These are phyloP conservation scores for Hipparchia sbordonii DNA, from an alignment of 2,888 invertebrate species.

Conservation along the genomic window DNA sequence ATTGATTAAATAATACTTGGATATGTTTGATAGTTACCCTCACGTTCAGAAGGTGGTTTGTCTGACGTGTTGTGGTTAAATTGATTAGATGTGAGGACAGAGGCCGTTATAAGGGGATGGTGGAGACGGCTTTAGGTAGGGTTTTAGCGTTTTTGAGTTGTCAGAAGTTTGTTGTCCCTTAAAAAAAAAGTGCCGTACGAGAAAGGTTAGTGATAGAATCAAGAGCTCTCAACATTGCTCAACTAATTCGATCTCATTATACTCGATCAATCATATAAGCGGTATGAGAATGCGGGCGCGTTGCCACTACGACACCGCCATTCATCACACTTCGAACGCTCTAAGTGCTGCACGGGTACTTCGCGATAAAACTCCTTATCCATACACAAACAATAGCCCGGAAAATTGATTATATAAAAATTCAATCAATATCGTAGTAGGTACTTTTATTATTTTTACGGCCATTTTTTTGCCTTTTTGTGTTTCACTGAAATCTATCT, in stretches of 20 bases:
- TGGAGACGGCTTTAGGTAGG: no score
- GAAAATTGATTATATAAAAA: conserved; percentile 41
- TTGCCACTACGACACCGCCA: conserved; percentile 60
- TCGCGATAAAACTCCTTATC: conserved; percentile 42
- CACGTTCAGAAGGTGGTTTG: no score
- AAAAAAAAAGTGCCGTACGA: background rate
- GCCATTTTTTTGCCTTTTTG: background rate
- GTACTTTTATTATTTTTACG: background rate
- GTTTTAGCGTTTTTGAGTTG: no score
- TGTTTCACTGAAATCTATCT: background rate
- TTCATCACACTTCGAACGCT: conserved; percentile 78
- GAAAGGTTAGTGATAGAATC: background rate
- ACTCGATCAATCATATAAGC: conserved; percentile 71
- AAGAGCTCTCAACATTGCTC: conserved; percentile 34
- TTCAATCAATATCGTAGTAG: conserved; percentile 13
- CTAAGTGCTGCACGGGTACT: conserved; percentile 71
- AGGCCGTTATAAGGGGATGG: no score
- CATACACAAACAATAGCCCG: conserved; percentile 41
- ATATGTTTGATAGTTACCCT: no score
- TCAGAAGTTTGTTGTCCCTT: no score
- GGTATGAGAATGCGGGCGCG: conserved; percentile 50
- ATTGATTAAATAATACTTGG: no score
- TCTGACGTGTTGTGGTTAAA: no score
- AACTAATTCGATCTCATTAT: conserved; percentile 63
- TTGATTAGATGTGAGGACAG: no score